Evolutionary conservation across 23 tunicate species (phyloP), one percentile per base, ranked within the genome.

Genomic region (Phallusia fumigata): DNA sequence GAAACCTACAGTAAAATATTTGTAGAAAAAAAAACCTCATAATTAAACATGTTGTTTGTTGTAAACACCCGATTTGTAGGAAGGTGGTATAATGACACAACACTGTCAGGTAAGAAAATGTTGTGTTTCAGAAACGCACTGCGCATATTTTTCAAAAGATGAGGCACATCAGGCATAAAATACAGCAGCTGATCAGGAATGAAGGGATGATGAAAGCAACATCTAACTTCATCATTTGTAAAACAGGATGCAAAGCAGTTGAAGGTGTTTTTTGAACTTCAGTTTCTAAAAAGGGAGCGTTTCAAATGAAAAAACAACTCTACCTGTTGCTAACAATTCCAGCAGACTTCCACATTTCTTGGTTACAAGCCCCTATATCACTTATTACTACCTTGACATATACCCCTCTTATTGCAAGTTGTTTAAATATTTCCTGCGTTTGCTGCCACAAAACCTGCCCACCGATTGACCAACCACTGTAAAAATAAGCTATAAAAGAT

Each of bases 291-390:
- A n/a, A n/a, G n/a, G n/a, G n/a, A n/a, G n/a, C n/a, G n/a, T n/a
- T n/a, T n/a, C n/a, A 51, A 51, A 51, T 51, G 58, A 51, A 51
- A 51, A n/a, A 15, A 51, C 18, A 18, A 51, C 18, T 21, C 22
- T 16, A 74, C 77, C 77, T 74, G 77, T 74, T 74, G 45, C 77
- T 74, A 74, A 74, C 77, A 74, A 74, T 31, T 24, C 76, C 76
- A 72, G 77, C 77, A 11, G 77, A 74, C 77, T 74, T 74, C 77
- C 77, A 74, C 77, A 74, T 74, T 74, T 33, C 77, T 74, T 74
- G 77, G 16, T 65, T 65, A 65, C 74, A 65, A 65, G 74, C 74
- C 31, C 74, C 12, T 12, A 65, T 65, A 30, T 65, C 12, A 30
- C 74, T 65, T 6, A 65, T 65, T 65, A 65, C 6, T 11, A 30